A percentile compares a stretch with the other conserved stretches of the same genome.
Conservation (phyloP, 2,888 invertebrate genomes). For the Hoplodrina blanda region DNA sequence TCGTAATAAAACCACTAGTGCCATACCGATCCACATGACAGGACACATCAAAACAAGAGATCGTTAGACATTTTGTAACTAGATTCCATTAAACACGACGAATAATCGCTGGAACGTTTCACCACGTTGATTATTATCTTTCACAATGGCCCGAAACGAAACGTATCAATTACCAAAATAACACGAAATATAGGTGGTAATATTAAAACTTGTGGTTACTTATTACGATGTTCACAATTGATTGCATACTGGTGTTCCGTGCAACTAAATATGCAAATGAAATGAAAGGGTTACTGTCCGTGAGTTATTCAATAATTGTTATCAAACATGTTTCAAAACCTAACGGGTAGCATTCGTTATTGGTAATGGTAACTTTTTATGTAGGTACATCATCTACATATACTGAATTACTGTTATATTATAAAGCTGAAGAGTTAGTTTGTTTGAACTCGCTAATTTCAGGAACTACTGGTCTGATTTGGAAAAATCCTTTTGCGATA, state of each 20-base stretch:
- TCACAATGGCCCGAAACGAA: slow-evolving; percentile 73
- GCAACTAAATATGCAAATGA: slow-evolving; percentile 73
- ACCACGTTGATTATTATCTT: slow-evolving; percentile 71
- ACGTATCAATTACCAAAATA: slow-evolving; percentile 73
- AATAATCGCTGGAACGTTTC: slow-evolving; percentile 67
- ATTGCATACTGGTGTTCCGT: slow-evolving; percentile 65
- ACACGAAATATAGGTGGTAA: slow-evolving; percentile 66
- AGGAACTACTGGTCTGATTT: no score
- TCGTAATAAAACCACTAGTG: slow-evolving; percentile 52
- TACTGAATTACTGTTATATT: no score
- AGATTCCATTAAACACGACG: slow-evolving; percentile 64
- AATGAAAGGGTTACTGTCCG: slow-evolving; percentile 69
- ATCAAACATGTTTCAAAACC: slow-evolving; percentile 66
- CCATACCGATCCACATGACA: slow-evolving; percentile 54
- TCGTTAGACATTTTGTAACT: slow-evolving; percentile 64
- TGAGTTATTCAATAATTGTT: slow-evolving; percentile 68
- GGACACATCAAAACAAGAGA: slow-evolving; percentile 59
- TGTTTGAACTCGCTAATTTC: no score
- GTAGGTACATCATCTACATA: slow-evolving; percentile 10
- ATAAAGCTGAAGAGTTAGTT: no score
- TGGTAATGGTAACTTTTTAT: slow-evolving; percentile 51
- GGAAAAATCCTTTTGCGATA: no score
- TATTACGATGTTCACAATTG: slow-evolving; percentile 69
- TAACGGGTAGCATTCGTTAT: slow-evolving; percentile 49
- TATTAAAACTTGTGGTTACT: slow-evolving; percentile 59